These are phyloP conservation scores for Perdita meconis DNA, from an alignment of 2,888 invertebrate genomes.

Conservation along the genomic window DNA sequence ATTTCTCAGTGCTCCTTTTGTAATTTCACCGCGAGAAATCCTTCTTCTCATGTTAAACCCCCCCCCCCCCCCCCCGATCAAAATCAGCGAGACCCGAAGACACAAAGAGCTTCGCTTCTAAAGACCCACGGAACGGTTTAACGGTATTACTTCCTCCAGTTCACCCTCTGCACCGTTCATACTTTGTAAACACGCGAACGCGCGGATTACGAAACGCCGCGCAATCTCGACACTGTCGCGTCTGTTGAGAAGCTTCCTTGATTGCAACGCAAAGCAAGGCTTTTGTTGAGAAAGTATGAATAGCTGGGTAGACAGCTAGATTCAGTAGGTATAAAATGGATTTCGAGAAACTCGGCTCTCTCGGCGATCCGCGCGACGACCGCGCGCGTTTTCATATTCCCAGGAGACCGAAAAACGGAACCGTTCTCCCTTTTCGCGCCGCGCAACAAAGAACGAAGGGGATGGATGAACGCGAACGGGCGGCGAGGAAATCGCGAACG, in stretches of 20 bases:
- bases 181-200: neutral
- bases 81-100: neutral
- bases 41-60: neutral
- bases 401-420: neutral
- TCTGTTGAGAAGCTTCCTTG: constrained; percentile 38
- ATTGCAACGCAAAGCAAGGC: constrained; percentile 33
- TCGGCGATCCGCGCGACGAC: constrained; percentile 34
- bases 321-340: constrained; percentile 35
- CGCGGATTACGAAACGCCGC: neutral
- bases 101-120: neutral
- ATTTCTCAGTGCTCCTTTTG: no score
- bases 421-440: neutral
- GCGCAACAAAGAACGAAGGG: neutral
- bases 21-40: no score
- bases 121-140: neutral
- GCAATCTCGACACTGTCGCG: constrained; percentile 3
- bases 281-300: constrained; percentile 32
- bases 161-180: no score
- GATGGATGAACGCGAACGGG: neutral
- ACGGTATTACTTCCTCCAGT: constrained; percentile 7
- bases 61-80: no score
- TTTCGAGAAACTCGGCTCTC: constrained; percentile 10
- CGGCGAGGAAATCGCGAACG: neutral
- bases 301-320: constrained; percentile 29
- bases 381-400: neutral